A percentile compares a stretch with the other conserved stretches of the same genome.
These are phyloP conservation scores for Euwallacea similis DNA, from an alignment of 1,140 invertebrate genomes.

Conservation along the genomic window DNA sequence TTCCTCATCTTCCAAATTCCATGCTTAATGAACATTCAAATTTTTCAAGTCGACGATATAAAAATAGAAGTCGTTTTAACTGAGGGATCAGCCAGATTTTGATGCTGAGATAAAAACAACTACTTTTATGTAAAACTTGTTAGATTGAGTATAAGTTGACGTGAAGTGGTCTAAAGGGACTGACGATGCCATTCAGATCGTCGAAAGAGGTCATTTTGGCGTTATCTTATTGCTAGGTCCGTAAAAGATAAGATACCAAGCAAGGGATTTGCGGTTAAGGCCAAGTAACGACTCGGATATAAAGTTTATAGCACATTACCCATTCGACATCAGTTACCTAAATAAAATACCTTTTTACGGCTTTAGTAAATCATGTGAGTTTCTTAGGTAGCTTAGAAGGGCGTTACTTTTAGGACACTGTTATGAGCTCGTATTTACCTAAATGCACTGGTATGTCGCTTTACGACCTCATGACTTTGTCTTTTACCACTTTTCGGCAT, in stretches of 20 bases:
- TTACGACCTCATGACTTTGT: too few relatives aligned
- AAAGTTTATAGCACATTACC: constrained; percentile 53
- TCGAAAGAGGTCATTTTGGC: constrained; percentile 51
- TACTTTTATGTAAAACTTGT: constrained; percentile 41
- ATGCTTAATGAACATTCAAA: too few relatives aligned
- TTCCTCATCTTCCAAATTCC: too few relatives aligned
- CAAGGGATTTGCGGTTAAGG: constrained; percentile 51
- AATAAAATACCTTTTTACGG: constrained; percentile 49
- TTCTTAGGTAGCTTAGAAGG: neutral
- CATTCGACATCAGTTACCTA: constrained; percentile 53
- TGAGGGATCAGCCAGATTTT: too few relatives aligned
- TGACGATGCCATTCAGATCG: constrained; percentile 46
- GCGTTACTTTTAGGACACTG: too few relatives aligned
- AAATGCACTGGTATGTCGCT: too few relatives aligned
- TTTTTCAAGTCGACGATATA: too few relatives aligned
- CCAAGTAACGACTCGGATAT: constrained; percentile 50
- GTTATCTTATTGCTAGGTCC: constrained; percentile 47
- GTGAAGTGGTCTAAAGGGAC: constrained; percentile 49
- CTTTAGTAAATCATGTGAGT: constrained; percentile 26
- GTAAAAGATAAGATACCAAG: constrained; percentile 51
- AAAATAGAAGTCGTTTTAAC: too few relatives aligned
- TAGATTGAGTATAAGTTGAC: constrained; percentile 44
- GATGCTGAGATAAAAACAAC: constrained; percentile 15
- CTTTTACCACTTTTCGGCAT: too few relatives aligned
- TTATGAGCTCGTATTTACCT: too few relatives aligned